Evolutionary conservation across 2,888 invertebrate species (phyloP), one percentile per base, ranked within the genome.

Genomic region (Drosophila kokeensis): DNA sequence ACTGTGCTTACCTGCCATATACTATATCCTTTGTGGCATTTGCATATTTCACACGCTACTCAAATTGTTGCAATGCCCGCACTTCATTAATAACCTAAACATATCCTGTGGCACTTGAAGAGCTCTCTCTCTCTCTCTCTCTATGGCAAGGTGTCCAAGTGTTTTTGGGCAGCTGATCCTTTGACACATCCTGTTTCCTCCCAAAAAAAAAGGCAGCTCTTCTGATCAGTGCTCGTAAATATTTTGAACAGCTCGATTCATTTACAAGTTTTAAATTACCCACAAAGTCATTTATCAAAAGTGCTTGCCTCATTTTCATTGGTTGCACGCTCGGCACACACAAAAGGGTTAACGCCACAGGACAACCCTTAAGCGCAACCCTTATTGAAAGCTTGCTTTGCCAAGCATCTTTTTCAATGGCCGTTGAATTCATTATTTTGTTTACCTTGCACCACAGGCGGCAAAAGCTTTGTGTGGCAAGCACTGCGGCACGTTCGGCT

Each of bases 31-130:
- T 34, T 50, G n/a, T 49, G 36, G n/a, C 0, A 73, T 76, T 79
- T 64, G 15, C 64, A 70, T 76, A 69, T 73, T 81, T 81, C 81
- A 72, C 81, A 81, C 81, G 82, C 79, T 66, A 32, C 76, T 79
- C 82, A 55, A 38, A 68, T 80, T 36, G 24, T 34, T 24, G 10
- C 29, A 21, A 45, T 73, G 10, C 36, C 45, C 21, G 24, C 21
- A 58, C 34, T 48, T 68, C 82, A 81, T 81, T 79, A 82, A 81
- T 81, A 74, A 77, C 59, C 59, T 57, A n/a, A 24, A 38, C 57
- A 63, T 54, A 74, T 80, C 70, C 77, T 66, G 68, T 80, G 49
- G n/a, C 73, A 79, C 69, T 73, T 53, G 48, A 73, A 45, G 49
- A 3, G 7, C 29, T 29, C 4, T 24, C 45, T 15, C 24, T 15